Evolutionary conservation across 92 coral and sea anemone genomes (phyloP).

Genomic region (Nematostella vectensis): DNA sequence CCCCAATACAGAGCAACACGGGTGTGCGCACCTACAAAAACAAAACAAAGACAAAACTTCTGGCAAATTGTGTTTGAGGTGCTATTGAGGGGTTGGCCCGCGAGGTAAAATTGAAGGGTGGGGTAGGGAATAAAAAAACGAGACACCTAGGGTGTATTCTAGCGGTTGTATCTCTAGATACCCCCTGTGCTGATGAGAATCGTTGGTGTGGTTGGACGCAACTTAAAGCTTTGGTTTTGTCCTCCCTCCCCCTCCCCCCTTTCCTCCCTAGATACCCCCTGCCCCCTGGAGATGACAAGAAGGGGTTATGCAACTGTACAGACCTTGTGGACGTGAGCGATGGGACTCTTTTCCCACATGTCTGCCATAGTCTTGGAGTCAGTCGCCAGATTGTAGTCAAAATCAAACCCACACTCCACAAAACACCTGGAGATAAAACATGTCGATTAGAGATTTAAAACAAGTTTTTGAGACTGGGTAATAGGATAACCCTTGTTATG

Average conservation of each 20-base stretch:
- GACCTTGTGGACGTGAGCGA: conserved; percentile 60
- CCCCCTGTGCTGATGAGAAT: neutral
- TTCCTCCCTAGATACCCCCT: no score
- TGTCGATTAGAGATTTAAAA: no score
- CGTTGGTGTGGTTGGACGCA: neutral
- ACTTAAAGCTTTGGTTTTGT: no score
- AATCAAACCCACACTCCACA: conserved; percentile 48
- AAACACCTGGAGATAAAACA: conserved; percentile 49
- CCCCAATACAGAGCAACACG: conserved; percentile 64
- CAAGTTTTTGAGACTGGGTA: no score
- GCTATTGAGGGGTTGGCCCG: no score
- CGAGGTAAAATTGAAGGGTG: no score
- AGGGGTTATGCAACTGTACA: neutral
- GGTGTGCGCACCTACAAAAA: conserved; percentile 65
- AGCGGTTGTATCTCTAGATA: no score
- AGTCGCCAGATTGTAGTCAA: conserved; percentile 32
- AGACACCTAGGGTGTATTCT: no score
- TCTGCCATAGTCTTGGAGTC: conserved; percentile 34
- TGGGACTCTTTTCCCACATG: conserved; percentile 60
- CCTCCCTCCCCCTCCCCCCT: no score
- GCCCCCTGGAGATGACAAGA: neutral
- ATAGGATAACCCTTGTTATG: neutral
- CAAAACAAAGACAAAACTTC: no score
- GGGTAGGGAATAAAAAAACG: no score
- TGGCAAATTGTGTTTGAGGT: no score